Percentiles rank a stretch among this genome's conserved stretches.
These are phyloP conservation scores for Archilochus colubris DNA, from an alignment of 2,113 vertebrate genomes.

Conservation along the genomic window DNA sequence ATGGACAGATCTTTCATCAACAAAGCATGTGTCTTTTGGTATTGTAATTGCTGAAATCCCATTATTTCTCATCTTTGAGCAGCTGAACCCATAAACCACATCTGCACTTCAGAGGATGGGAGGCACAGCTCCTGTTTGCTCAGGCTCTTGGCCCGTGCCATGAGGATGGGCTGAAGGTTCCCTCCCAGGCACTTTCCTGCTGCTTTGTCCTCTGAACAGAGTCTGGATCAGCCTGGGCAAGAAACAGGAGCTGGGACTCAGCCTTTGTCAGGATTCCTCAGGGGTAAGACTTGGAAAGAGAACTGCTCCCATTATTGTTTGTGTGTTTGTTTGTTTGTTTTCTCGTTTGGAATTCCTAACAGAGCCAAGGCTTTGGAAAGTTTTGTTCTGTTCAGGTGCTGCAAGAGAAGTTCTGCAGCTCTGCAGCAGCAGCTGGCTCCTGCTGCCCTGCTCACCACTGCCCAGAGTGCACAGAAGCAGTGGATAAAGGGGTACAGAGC, in stretches of 20 bases:
- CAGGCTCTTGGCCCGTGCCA: background rate
- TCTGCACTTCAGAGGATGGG: background rate
- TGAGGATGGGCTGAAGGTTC: too few relatives aligned
- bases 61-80: background rate
- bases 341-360: background rate
- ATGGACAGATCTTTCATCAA: constrained; percentile 21
- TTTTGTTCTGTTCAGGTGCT: background rate
- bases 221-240: background rate
- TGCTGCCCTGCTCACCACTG: background rate
- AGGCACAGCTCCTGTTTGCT: background rate
- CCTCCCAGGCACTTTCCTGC: background rate
- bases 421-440: background rate
- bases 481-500: background rate
- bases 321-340: too few relatives aligned
- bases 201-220: background rate
- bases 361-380: background rate
- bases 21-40: background rate
- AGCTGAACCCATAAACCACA: background rate
- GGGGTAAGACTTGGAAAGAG: background rate
- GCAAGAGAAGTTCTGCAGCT: background rate
- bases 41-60: background rate
- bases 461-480: background rate
- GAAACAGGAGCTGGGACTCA: background rate
- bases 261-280: background rate
- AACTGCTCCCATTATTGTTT: background rate